These are phyloP conservation scores for Meda fulgida DNA, from an alignment of 2,797 vertebrate species.

Conservation along the genomic window DNA sequence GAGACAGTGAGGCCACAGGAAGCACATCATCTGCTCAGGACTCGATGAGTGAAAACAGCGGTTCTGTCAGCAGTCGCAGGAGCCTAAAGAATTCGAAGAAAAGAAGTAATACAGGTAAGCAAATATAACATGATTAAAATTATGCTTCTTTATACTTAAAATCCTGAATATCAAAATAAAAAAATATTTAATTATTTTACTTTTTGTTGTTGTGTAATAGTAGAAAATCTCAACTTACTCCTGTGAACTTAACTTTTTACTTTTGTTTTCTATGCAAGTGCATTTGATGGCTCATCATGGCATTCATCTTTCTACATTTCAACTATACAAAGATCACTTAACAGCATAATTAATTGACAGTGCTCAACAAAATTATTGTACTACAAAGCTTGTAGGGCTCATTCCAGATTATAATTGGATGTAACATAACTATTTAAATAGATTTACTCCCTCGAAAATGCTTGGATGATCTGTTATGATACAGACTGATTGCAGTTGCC, in stretches of 20 bases:
- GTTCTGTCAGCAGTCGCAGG: slow-evolving; percentile 84
- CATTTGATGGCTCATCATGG: not conserved
- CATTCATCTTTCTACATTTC: not conserved
- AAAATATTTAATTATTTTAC: not conserved
- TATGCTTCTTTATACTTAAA: not conserved
- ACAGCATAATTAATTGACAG: not conserved
- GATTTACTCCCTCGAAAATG: slow-evolving; percentile 14
- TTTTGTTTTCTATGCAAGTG: too few relatives aligned
- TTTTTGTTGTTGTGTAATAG: too few relatives aligned
- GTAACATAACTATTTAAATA: slow-evolving; percentile 25
- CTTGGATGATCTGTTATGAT: slow-evolving; percentile 49
- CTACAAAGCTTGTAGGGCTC: slow-evolving; percentile 9
- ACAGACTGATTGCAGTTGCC: slow-evolving; percentile 29
- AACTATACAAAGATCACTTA: not conserved
- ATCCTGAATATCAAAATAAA: not conserved
- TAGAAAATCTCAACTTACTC: too few relatives aligned
- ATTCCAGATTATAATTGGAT: slow-evolving; percentile 35
- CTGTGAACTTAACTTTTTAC: too few relatives aligned
- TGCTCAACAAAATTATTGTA: not conserved
- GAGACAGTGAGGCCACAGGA: slow-evolving; percentile 95
- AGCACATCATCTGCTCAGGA: slow-evolving; percentile 94
- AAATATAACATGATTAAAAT: not conserved
- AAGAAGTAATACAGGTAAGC: slow-evolving; percentile 86
- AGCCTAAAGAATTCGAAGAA: slow-evolving; percentile 95
- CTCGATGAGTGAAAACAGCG: slow-evolving; percentile 95